Evolutionary conservation across 1,140 invertebrate species (phyloP).

Genomic region (Aleiodes sp.): DNA sequence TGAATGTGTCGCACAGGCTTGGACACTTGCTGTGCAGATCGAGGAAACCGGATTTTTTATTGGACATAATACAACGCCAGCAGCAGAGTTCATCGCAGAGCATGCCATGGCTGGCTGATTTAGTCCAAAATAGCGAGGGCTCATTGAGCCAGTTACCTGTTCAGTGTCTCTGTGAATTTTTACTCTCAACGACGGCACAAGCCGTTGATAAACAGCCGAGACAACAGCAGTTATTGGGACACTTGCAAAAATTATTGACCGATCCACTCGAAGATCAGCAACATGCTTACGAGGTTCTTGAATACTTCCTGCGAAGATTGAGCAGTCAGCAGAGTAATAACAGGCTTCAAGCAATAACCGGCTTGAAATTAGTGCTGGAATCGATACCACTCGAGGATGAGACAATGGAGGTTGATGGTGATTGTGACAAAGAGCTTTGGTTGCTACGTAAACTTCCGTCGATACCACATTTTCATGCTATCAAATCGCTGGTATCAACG

Average conservation of each 20-base stretch:
- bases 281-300: slow-evolving; percentile 82
- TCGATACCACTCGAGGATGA: slow-evolving; percentile 60
- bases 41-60: slow-evolving; percentile 89
- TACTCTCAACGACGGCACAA: slow-evolving; percentile 77
- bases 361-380: slow-evolving; percentile 69
- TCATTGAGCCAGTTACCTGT: slow-evolving; percentile 90
- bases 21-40: slow-evolving; percentile 92
- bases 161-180: slow-evolving; percentile 95
- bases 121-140: slow-evolving; percentile 91
- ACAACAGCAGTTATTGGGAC: slow-evolving; percentile 81
- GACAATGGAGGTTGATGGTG: slow-evolving; percentile 60
- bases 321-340: slow-evolving; percentile 83
- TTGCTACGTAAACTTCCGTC: slow-evolving; percentile 79
- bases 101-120: slow-evolving; percentile 96
- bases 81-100: slow-evolving; percentile 83
- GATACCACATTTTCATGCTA: slow-evolving; percentile 76
- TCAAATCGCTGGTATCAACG: slow-evolving; percentile 74
- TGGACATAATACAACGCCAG: slow-evolving; percentile 90
- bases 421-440: slow-evolving; percentile 72
- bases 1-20: slow-evolving; percentile 82
- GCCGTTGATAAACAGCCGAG: slow-evolving; percentile 72
- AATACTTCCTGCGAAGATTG: slow-evolving; percentile 89
- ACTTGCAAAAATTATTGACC: slow-evolving; percentile 76
- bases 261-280: slow-evolving; percentile 71
- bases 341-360: slow-evolving; percentile 79